Evolutionary conservation across 2,797 vertebrate species (phyloP).

Genomic region (Dicrostonyx torquatus): DNA sequence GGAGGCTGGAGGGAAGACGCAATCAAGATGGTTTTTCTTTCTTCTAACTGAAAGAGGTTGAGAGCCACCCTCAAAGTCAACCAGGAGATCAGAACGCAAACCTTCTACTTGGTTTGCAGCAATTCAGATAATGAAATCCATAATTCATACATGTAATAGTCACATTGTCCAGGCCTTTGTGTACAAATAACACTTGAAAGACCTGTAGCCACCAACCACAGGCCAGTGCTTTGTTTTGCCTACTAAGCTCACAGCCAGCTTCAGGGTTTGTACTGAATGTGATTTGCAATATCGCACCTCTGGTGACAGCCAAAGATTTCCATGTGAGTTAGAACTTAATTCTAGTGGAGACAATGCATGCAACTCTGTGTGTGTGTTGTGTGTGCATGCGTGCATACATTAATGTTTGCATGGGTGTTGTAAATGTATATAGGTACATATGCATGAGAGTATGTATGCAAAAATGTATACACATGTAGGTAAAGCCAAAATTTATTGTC

Average conservation of each 20-base stretch:
- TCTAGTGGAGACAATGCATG: background rate
- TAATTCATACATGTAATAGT: background rate
- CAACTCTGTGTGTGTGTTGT: too few species aligned
- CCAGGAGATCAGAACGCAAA: background rate
- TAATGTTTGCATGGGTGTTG: background rate
- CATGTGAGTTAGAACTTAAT: fast-evolving
- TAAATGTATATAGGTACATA: background rate
- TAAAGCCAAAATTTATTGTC: background rate
- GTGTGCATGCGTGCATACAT: background rate
- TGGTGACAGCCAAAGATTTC: background rate
- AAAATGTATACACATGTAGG: background rate
- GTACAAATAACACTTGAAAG: background rate
- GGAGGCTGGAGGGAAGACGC: background rate
- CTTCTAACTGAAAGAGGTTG: background rate
- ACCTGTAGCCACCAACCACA: background rate
- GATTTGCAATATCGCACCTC: background rate
- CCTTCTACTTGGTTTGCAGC: background rate
- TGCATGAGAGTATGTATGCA: background rate
- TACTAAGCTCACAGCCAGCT: too few species aligned
- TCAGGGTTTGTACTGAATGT: background rate
- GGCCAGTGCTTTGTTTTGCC: background rate
- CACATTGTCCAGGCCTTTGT: background rate
- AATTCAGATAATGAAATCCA: background rate
- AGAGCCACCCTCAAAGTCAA: background rate
- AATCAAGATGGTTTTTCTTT: background rate